A percentile compares a stretch with the other conserved stretches of the same genome.
These are phyloP conservation scores for Slavum lentiscoides DNA, from an alignment of 2,888 invertebrate genomes.

Conservation along the genomic window DNA sequence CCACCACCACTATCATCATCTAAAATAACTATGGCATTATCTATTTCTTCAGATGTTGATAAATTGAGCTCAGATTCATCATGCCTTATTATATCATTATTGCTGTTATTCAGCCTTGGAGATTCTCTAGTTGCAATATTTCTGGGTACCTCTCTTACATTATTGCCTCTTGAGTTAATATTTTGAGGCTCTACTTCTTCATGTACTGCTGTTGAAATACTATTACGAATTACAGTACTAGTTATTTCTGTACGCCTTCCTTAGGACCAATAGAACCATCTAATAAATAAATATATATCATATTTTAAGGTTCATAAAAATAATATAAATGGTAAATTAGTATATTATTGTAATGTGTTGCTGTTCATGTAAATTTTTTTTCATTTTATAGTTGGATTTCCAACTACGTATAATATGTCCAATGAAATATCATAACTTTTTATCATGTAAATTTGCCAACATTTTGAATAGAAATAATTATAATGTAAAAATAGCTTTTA, in stretches of 20 bases:
- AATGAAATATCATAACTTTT: too few species aligned
- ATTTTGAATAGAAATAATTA: too few species aligned
- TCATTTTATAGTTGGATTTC: background rate
- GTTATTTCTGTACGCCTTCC: conserved; percentile 2
- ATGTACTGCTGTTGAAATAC: background rate
- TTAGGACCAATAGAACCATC: background rate
- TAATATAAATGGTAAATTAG: too few species aligned
- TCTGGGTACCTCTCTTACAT: background rate
- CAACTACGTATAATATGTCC: too few species aligned
- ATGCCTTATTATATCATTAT: background rate
- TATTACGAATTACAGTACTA: background rate
- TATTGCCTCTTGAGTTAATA: background rate
- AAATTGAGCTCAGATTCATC: background rate
- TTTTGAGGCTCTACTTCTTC: background rate
- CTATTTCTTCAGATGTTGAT: background rate
- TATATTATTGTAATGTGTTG: too few species aligned
- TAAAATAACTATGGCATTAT: background rate
- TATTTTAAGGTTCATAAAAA: background rate
- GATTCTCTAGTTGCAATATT: background rate
- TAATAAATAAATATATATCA: background rate
- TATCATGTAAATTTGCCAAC: too few species aligned
- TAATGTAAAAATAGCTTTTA: too few species aligned
- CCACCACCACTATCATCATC: background rate
- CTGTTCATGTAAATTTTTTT: too few species aligned
- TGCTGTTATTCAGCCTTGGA: background rate